Conservation (phyloP, 1,140 invertebrate genomes). For the Pararge aegeria region DNA sequence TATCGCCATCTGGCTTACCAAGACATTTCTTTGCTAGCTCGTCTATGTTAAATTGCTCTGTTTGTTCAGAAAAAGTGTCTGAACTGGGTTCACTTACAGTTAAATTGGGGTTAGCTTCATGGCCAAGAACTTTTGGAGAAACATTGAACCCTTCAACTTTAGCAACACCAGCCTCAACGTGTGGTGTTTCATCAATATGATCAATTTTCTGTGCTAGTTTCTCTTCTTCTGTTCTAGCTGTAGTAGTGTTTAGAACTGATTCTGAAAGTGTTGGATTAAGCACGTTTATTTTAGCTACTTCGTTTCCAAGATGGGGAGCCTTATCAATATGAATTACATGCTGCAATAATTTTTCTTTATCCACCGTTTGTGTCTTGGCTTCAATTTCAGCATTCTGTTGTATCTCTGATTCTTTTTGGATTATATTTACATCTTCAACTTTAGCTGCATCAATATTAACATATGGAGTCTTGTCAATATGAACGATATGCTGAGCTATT, state of each 20-base stretch:
- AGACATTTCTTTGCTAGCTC: slow-evolving; percentile 46
- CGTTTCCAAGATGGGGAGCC: too few species aligned
- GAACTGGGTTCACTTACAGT: not conserved
- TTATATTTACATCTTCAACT: not conserved
- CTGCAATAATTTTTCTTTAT: too few species aligned
- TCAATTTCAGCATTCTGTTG: slow-evolving; percentile 2
- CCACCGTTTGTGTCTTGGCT: too few species aligned
- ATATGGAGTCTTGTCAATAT: not conserved
- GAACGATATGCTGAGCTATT: not conserved
- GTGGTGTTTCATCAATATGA: slow-evolving; percentile 41
- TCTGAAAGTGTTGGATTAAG: too few species aligned
- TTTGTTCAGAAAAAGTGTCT: not conserved
- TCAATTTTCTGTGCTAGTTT: slow-evolving; percentile 48
- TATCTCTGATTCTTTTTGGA: too few species aligned
- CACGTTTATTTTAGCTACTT: too few species aligned
- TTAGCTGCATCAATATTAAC: not conserved
- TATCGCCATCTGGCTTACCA: slow-evolving; percentile 25
- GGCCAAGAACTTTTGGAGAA: slow-evolving; percentile 37
- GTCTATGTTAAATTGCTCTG: slow-evolving; percentile 25
- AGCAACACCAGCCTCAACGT: slow-evolving; percentile 36
- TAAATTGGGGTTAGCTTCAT: slow-evolving; percentile 1
- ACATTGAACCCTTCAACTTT: slow-evolving; percentile 39
- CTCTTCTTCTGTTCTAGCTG: slow-evolving; percentile 37
- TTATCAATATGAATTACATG: too few species aligned
- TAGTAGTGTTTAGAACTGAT: slow-evolving; percentile 23